Evolutionary conservation across 2,113 vertebrate genomes (phyloP).

Genomic region (Corythaeola cristata): DNA sequence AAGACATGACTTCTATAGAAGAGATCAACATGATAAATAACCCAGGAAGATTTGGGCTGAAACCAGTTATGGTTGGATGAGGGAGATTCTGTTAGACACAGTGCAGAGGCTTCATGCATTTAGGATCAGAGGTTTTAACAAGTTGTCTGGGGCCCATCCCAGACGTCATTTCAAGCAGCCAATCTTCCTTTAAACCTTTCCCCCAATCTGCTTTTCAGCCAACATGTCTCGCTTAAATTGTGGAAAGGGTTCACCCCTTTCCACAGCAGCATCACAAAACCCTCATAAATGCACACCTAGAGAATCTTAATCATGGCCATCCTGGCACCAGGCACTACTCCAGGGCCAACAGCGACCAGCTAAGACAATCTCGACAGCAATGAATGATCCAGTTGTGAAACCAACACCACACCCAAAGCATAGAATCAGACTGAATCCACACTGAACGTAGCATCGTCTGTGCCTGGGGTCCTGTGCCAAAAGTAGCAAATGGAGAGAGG

Average conservation of each 20-base stretch:
- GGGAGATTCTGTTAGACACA: not conserved
- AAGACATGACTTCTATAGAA: not conserved
- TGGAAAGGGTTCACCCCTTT: not conserved
- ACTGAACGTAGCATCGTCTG: accelerated
- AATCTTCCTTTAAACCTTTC: not conserved
- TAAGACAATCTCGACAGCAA: not conserved
- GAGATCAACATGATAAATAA: not conserved
- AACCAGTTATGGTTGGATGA: not conserved
- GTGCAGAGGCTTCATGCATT: not conserved
- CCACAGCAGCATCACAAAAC: not conserved
- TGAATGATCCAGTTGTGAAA: not conserved
- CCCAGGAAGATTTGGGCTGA: not conserved
- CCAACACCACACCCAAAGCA: not conserved
- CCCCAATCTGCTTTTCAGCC: not conserved
- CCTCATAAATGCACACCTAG: not conserved
- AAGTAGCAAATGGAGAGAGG: not conserved
- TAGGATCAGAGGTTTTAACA: not conserved
- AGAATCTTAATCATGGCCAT: not conserved
- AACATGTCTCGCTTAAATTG: not conserved
- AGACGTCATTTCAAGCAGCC: not conserved
- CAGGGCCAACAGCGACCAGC: not conserved
- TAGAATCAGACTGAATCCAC: not conserved
- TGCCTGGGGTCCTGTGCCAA: not conserved
- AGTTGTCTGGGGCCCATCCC: not conserved
- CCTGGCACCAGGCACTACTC: not conserved